Evolutionary conservation across 2,797 vertebrate genomes (phyloP).

Genomic region (Leptoclinus maculatus): DNA sequence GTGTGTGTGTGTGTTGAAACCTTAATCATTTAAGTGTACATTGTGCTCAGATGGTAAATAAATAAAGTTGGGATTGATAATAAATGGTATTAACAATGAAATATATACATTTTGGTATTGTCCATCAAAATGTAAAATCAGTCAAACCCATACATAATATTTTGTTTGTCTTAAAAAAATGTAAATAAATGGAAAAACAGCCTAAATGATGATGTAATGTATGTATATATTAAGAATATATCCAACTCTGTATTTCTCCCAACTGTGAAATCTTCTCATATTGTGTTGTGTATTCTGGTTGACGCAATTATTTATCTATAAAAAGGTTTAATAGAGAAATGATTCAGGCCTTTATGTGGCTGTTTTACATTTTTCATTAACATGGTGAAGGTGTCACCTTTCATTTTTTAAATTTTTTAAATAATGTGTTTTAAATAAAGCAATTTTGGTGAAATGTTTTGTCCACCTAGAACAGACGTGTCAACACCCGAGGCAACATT

Average conservation of each 20-base stretch:
- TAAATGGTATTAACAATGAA: neutral
- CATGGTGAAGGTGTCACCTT: neutral
- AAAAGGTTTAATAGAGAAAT: neutral
- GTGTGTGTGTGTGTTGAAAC: neutral
- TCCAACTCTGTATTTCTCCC: too few relatives aligned
- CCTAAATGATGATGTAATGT: too few relatives aligned
- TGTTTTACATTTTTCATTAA: constrained; percentile 17
- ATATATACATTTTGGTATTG: neutral
- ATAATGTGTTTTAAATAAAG: constrained; percentile 19
- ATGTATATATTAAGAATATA: too few relatives aligned
- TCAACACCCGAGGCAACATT: constrained; percentile 47
- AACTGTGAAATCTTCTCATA: too few relatives aligned
- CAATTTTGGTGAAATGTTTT: constrained; percentile 13
- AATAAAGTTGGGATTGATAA: neutral
- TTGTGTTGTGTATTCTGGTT: too few relatives aligned
- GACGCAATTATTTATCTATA: too few relatives aligned
- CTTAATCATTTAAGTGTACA: neutral
- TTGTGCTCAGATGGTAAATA: neutral
- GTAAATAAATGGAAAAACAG: neutral
- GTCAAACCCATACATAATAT: neutral
- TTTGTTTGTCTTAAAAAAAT: too few relatives aligned
- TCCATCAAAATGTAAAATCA: neutral
- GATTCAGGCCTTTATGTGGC: constrained; percentile 6
- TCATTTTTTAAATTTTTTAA: neutral
- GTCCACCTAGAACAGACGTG: constrained; percentile 31